phyloP scores from a whole-genome alignment of 2,113 vertebrate genomes.

The Aplodontia rufa region DNA sequence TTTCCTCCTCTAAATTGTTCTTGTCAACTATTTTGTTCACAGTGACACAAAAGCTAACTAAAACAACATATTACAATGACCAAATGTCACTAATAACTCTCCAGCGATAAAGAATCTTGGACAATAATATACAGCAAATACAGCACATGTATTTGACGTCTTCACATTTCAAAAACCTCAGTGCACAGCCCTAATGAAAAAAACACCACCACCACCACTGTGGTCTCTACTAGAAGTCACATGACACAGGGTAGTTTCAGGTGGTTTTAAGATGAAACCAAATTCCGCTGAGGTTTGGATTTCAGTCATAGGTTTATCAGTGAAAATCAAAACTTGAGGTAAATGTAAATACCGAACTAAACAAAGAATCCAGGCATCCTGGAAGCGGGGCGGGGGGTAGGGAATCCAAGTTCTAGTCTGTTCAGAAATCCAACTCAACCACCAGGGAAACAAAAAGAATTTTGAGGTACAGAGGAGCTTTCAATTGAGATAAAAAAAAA shows the following conservation, averaged over 20 bases:
- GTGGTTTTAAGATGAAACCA: conserved; percentile 58
- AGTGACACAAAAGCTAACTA: too few species aligned
- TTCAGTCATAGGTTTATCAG: conserved; percentile 49
- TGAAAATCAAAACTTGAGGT: conserved; percentile 61
- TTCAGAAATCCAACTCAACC: conserved; percentile 35
- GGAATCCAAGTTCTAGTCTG: neutral
- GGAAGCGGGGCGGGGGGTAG: neutral
- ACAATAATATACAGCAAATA: neutral
- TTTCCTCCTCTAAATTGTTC: too few species aligned
- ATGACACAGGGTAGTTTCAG: neutral
- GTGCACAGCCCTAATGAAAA: neutral
- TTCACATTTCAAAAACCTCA: conserved; percentile 14
- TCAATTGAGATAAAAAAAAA: conserved; percentile 47
- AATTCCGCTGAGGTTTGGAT: conserved; percentile 49
- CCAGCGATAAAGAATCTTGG: neutral
- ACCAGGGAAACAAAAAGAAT: neutral
- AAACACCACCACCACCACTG: neutral
- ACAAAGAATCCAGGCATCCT: conserved; percentile 22
- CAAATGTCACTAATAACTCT: neutral
- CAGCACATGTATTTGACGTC: neutral
- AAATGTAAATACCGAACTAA: conserved; percentile 35
- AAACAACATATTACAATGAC: neutral
- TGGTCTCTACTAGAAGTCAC: conserved; percentile 44
- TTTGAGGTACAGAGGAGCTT: neutral
- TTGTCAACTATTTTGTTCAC: too few species aligned